phyloP scores from a whole-genome alignment of 1,140 invertebrate genomes.

The Scaptomyza graminum region DNA sequence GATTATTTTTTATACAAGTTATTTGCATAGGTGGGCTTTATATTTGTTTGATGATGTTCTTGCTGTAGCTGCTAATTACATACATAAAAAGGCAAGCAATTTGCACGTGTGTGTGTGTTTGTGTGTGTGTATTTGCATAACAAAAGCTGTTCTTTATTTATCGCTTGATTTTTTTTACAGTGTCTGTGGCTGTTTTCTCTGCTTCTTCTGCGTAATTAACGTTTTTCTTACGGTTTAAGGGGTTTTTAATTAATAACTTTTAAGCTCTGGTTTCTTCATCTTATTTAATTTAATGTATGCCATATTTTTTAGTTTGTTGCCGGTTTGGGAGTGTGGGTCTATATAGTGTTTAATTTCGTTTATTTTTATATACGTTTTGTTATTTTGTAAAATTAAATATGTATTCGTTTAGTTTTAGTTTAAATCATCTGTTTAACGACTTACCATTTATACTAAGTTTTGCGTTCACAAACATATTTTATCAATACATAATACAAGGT shows the following conservation, averaged over 20 bases:
- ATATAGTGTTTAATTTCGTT: conserved; percentile 33
- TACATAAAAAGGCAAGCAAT: conserved; percentile 66
- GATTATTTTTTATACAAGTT: conserved; percentile 76
- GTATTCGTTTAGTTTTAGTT: conserved; percentile 46
- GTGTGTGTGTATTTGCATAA: conserved; percentile 45
- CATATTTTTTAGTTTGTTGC: conserved; percentile 59
- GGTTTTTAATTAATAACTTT: conserved; percentile 56
- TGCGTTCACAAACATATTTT: conserved; percentile 62
- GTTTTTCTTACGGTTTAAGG: conserved; percentile 47
- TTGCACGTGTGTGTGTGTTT: conserved; percentile 46
- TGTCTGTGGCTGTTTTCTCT: conserved; percentile 51
- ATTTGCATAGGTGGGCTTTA: conserved; percentile 79
- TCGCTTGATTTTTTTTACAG: conserved; percentile 72
- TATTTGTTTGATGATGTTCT: conserved; percentile 65
- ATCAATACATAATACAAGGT: conserved; percentile 71
- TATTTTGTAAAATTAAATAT: conserved; percentile 59
- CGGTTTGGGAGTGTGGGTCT: conserved; percentile 39
- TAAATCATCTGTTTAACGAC: conserved; percentile 61
- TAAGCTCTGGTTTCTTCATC: conserved; percentile 69
- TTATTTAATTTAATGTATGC: conserved; percentile 70
- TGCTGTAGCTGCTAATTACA: conserved; percentile 56
- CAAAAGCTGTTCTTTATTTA: conserved; percentile 64
- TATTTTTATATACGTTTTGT: conserved; percentile 25
- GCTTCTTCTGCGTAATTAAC: conserved; percentile 42
- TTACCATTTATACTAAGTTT: conserved; percentile 71